Evolutionary conservation across 2,797 vertebrate species (phyloP).

Genomic region (Margarornis squamiger): DNA sequence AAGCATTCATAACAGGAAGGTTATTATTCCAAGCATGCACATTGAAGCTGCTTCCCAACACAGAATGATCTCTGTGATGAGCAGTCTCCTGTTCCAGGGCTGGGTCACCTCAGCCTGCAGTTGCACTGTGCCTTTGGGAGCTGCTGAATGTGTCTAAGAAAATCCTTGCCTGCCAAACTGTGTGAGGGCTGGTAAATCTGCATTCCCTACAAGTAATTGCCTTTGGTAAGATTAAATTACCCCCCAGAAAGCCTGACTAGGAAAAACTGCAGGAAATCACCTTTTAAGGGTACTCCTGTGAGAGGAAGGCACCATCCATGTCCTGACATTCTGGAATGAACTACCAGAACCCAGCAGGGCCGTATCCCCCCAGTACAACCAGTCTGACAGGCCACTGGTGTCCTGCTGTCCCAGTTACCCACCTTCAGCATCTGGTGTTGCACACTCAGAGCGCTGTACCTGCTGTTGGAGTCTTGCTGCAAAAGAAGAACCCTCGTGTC

Average conservation of each 20-base stretch:
- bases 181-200: not conserved
- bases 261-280: not conserved
- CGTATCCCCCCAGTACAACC: rapidly evolving
- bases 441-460: constrained; percentile 88
- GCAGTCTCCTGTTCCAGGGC: not conserved
- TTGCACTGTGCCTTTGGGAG: not conserved
- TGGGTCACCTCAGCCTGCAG: not conserved
- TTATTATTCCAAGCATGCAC: constrained; percentile 48
- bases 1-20: constrained; percentile 25
- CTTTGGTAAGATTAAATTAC: not conserved
- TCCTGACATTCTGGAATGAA: not conserved
- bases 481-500: constrained; percentile 19
- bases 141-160: not conserved
- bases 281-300: not conserved
- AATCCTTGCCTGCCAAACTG: not conserved
- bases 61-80: constrained; percentile 20
- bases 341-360: not conserved
- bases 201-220: not conserved
- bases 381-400: rapidly evolving
- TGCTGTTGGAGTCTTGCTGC: constrained; percentile 91
- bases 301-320: not conserved
- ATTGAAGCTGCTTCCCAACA: not conserved
- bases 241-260: not conserved
- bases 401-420: constrained; percentile 5
- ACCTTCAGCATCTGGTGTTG: constrained; percentile 99